phyloP scores from a whole-genome alignment of 2,797 vertebrate species.

The Eulemur albifrons region DNA sequence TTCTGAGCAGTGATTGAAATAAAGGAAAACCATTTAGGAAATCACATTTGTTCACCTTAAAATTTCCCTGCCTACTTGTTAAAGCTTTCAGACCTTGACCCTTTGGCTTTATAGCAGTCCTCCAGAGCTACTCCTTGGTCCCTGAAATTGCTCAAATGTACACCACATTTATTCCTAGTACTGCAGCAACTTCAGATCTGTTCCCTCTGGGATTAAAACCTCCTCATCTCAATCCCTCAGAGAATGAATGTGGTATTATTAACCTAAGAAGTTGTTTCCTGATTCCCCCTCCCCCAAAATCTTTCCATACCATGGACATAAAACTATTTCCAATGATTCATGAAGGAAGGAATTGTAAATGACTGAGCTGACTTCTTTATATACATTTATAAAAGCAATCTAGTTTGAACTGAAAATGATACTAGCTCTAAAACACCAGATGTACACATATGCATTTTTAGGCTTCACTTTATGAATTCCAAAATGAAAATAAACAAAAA shows the following conservation, averaged over 20 bases:
- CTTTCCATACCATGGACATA: neutral
- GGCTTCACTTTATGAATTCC: neutral
- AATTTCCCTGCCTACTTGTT: neutral
- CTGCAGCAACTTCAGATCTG: neutral
- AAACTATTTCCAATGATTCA: slow-evolving; percentile 23
- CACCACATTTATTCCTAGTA: neutral
- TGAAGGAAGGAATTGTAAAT: neutral
- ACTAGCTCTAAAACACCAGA: neutral
- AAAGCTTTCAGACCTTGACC: neutral
- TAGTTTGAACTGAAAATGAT: slow-evolving; percentile 21
- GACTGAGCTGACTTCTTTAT: neutral
- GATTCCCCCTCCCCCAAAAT: neutral
- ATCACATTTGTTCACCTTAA: neutral
- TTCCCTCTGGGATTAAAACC: neutral
- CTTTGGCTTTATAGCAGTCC: neutral
- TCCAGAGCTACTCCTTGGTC: neutral
- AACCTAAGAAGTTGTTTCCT: neutral
- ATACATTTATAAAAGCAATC: slow-evolving; percentile 23
- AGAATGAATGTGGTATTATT: neutral
- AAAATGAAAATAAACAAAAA: neutral
- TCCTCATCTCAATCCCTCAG: neutral
- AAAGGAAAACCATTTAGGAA: neutral
- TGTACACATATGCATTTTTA: neutral
- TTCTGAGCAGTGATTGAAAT: neutral
- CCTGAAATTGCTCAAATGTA: neutral